Conservation (phyloP, 2,113 vertebrate genomes). For the Myocastor coypus region DNA sequence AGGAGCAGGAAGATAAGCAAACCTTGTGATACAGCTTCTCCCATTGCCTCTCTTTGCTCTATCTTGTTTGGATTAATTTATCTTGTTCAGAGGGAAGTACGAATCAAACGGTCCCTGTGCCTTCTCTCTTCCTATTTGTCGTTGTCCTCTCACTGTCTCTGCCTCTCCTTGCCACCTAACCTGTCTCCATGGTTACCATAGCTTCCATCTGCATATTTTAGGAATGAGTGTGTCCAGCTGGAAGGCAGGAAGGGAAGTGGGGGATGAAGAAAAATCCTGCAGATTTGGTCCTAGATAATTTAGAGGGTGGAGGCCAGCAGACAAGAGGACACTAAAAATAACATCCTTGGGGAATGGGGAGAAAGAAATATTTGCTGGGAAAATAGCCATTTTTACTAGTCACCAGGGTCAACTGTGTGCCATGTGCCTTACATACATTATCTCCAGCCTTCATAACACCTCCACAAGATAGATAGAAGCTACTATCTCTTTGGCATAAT, state of each 20-base stretch:
- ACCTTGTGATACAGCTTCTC: neutral
- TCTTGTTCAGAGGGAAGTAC: constrained; percentile 31
- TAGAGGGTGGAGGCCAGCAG: neutral
- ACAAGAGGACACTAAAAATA: constrained; percentile 42
- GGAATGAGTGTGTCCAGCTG: constrained; percentile 79
- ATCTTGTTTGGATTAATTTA: constrained; percentile 41
- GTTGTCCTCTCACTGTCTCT: constrained; percentile 62
- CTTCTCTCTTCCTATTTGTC: constrained; percentile 52
- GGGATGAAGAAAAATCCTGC: constrained; percentile 23
- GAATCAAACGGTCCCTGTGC: neutral
- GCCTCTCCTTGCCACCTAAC: constrained; percentile 71
- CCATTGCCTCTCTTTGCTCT: neutral
- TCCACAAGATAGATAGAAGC: neutral
- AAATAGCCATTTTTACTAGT: constrained; percentile 34
- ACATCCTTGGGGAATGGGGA: neutral
- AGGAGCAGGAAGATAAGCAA: neutral
- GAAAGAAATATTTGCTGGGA: constrained; percentile 7
- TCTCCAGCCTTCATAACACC: neutral
- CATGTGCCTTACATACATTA: constrained; percentile 5
- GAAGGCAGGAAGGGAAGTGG: constrained; percentile 59
- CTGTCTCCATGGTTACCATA: constrained; percentile 82
- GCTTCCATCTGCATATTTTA: constrained; percentile 80
- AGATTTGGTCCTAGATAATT: constrained; percentile 31
- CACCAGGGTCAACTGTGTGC: constrained; percentile 1
- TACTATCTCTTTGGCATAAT: constrained; percentile 17